Evolutionary conservation across 92 coral and sea anemone genomes (phyloP).

Genomic region (Siderastrea radians): DNA sequence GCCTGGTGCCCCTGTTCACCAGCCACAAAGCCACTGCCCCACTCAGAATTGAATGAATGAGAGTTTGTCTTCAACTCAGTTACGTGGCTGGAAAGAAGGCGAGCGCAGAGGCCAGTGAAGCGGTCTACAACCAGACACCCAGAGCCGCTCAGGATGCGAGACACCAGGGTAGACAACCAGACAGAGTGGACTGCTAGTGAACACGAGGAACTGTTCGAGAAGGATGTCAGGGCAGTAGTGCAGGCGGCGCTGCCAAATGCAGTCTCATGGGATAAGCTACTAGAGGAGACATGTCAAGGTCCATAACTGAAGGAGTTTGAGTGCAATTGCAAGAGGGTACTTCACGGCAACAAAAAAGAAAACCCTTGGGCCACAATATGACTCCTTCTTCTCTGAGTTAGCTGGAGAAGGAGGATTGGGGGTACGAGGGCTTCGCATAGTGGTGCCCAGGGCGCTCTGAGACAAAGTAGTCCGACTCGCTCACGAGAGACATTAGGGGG

Average conservation of each 20-base stretch:
- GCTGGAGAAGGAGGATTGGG: neutral
- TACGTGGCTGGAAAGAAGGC: constrained; percentile 31
- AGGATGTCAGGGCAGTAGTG: neutral
- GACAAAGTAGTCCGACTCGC: constrained; percentile 31
- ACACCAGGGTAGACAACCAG: neutral
- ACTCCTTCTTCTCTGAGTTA: constrained; percentile 8
- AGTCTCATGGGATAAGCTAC: constrained; percentile 20
- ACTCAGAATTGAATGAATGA: constrained; percentile 5
- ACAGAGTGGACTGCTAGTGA: neutral
- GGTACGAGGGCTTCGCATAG: neutral
- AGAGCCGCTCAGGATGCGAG: neutral
- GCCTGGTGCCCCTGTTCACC: constrained; percentile 27
- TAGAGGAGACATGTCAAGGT: neutral
- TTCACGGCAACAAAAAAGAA: neutral
- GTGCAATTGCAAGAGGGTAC: constrained; percentile 11
- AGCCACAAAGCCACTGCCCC: constrained; percentile 32
- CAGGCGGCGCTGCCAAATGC: constrained; percentile 5
- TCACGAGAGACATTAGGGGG: constrained; percentile 47
- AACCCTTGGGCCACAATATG: neutral
- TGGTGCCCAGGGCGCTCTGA: neutral
- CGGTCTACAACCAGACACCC: constrained; percentile 26
- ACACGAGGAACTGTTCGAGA: neutral
- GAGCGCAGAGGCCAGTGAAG: constrained; percentile 41
- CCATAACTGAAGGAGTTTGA: neutral
- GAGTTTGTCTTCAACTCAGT: constrained; percentile 12